Conservation (phyloP, 2,888 invertebrate species). For the Trisateles emortualis region DNA sequence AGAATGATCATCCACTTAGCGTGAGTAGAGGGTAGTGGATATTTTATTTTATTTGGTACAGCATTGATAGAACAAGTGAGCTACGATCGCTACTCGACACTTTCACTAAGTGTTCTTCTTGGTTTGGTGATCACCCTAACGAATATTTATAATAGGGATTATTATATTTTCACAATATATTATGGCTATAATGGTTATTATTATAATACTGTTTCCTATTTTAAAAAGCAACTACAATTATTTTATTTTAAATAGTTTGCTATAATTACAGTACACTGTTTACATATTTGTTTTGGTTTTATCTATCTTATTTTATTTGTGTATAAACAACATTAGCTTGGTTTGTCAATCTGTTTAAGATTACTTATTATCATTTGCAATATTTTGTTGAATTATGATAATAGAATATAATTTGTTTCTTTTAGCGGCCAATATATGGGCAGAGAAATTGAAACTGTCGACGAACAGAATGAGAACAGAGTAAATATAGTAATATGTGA, state of each 20-base stretch:
- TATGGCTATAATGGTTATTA: constrained; percentile 64
- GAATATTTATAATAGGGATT: constrained; percentile 58
- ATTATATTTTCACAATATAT: constrained; percentile 69
- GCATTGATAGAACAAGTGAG: neutral
- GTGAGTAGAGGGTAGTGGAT: constrained; percentile 43
- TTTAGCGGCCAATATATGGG: constrained; percentile 55
- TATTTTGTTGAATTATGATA: constrained; percentile 64
- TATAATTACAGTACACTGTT: constrained; percentile 55
- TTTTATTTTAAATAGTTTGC: constrained; percentile 67
- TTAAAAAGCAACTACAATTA: constrained; percentile 58
- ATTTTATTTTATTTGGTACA: constrained; percentile 22
- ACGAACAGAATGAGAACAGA: constrained; percentile 32
- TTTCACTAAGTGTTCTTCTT: constrained; percentile 28
- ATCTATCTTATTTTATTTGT: constrained; percentile 60
- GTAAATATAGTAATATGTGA: constrained; percentile 17
- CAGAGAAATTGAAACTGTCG: constrained; percentile 45
- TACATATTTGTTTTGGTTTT: constrained; percentile 57
- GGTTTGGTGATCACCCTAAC: constrained; percentile 61
- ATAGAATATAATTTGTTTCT: constrained; percentile 69
- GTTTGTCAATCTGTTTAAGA: constrained; percentile 59
- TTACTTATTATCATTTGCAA: constrained; percentile 68
- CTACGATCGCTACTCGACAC: constrained; percentile 21
- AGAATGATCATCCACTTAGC: constrained; percentile 64
- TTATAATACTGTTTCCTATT: constrained; percentile 69
- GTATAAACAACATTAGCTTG: constrained; percentile 56